A percentile compares a stretch with the other conserved stretches of the same genome.
Evolutionary conservation across 2,113 vertebrate species (phyloP).

Genomic region (Centropus unirufus): DNA sequence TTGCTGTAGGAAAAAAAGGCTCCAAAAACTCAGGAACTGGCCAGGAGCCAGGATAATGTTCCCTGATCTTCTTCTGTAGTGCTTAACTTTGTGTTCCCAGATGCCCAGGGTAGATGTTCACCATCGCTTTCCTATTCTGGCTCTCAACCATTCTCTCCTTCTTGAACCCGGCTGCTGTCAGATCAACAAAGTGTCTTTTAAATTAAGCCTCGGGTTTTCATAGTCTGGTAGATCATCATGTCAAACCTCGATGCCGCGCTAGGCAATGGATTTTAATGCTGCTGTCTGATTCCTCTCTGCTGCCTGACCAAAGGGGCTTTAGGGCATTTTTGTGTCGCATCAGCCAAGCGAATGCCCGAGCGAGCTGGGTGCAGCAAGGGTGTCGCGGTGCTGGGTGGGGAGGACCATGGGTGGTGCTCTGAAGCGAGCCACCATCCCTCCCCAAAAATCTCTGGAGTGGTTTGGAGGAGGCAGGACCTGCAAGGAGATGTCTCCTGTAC

Average conservation of each 20-base stretch:
- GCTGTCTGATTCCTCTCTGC: background rate
- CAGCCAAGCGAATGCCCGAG: fast-evolving
- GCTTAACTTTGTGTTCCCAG: background rate
- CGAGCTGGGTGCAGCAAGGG: background rate
- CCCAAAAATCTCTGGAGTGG: background rate
- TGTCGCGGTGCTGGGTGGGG: background rate
- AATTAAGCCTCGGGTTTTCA: background rate
- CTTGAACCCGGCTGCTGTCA: background rate
- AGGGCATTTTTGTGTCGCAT: background rate
- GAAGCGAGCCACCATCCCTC: fast-evolving
- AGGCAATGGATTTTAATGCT: background rate
- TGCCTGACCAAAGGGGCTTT: background rate
- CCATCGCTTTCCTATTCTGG: background rate
- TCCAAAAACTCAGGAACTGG: background rate
- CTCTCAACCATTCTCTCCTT: fast-evolving
- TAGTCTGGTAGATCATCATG: background rate
- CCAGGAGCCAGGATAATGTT: background rate
- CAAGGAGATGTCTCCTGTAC: background rate
- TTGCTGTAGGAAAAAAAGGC: slow-evolving; percentile 1
- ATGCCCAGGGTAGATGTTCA: background rate
- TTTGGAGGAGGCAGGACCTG: background rate
- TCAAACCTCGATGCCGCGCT: background rate
- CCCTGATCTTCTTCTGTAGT: background rate
- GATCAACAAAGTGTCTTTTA: background rate
- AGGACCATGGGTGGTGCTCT: background rate